phyloP scores from a whole-genome alignment of 2,113 vertebrate genomes.

The Zapus hudsonius region DNA sequence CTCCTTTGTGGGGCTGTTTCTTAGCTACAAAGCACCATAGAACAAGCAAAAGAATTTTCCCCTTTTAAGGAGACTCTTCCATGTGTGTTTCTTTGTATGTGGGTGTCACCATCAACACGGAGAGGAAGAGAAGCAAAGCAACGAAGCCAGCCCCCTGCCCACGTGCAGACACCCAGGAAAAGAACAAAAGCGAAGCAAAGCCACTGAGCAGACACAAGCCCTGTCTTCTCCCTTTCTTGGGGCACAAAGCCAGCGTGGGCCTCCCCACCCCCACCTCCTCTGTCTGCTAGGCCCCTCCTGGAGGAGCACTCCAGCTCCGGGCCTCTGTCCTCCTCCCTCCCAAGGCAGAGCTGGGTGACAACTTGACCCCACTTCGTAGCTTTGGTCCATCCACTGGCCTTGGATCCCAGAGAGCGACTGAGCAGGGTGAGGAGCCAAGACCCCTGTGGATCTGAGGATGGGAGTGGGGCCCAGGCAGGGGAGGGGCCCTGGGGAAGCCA shows the following conservation, averaged over 20 bases:
- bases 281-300: not conserved
- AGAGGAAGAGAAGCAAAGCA: slow-evolving; percentile 54
- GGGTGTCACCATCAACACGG: slow-evolving; percentile 31
- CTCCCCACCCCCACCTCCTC: not conserved
- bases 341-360: not conserved
- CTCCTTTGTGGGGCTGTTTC: slow-evolving; percentile 44
- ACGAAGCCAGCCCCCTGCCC: not conserved
- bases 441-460: not conserved
- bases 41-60: slow-evolving; percentile 64
- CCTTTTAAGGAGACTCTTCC: slow-evolving; percentile 35
- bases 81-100: slow-evolving; percentile 49
- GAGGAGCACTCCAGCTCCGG: not conserved
- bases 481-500: not conserved
- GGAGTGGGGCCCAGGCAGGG: not conserved
- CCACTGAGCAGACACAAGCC: slow-evolving; percentile 44
- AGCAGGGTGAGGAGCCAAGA: not conserved
- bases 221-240: not conserved
- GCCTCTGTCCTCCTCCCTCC: not conserved
- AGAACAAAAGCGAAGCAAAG: slow-evolving; percentile 51
- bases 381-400: too few species aligned
- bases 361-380: not conserved
- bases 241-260: not conserved
- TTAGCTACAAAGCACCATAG: slow-evolving; percentile 55
- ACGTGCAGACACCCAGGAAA: not conserved
- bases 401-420: not conserved